A percentile compares a stretch with the other conserved stretches of the same genome.
Conservation (phyloP, 2,888 invertebrate species). For the Chalcis sispes region DNA sequence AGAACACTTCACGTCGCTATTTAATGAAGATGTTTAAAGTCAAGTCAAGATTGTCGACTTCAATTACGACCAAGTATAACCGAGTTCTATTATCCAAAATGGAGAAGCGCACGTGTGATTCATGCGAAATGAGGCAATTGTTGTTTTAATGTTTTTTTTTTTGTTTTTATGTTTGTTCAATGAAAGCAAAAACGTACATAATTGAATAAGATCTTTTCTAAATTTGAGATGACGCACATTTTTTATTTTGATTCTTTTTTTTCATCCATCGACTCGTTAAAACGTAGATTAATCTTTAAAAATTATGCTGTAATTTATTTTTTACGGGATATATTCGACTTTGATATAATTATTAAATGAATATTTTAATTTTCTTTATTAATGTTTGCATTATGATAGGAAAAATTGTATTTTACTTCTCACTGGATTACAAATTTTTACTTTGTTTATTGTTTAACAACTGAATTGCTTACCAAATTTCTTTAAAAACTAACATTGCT, state of each 20-base stretch:
- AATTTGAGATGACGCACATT: conserved; percentile 2
- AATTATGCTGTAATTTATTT: neutral
- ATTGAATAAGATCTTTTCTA: conserved; percentile 13
- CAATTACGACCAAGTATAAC: neutral
- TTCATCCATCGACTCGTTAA: neutral
- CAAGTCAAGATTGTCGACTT: neutral
- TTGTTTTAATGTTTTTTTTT: neutral
- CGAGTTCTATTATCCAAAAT: neutral
- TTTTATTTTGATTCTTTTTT: conserved; percentile 43
- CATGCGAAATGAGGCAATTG: neutral
- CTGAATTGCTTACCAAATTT: too few species aligned
- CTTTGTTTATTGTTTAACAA: too few species aligned
- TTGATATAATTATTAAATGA: neutral
- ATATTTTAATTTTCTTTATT: too few species aligned
- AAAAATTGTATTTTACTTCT: too few species aligned
- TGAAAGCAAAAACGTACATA: conserved; percentile 28
- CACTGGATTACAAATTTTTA: too few species aligned
- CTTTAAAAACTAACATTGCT: too few species aligned
- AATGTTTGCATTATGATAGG: too few species aligned
- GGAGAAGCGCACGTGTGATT: neutral
- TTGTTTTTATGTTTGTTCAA: conserved; percentile 21
- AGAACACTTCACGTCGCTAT: too few species aligned
- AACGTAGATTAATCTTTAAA: conserved; percentile 12
- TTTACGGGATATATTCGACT: neutral
- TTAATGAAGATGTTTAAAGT: too few species aligned